These are phyloP conservation scores for Centroberyx gerrardi DNA, from an alignment of 2,797 vertebrate genomes.

Conservation along the genomic window DNA sequence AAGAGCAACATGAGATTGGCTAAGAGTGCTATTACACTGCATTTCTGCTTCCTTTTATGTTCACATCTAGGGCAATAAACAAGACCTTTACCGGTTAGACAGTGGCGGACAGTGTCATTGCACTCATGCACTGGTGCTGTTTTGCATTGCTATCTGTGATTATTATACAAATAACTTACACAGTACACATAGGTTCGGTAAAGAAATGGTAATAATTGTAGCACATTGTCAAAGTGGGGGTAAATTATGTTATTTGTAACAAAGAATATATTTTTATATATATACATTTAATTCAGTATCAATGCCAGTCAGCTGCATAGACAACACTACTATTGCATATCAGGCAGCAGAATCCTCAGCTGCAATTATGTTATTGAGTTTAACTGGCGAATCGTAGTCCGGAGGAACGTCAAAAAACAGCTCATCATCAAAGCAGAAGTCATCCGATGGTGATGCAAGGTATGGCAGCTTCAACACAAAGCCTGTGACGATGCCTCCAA, in stretches of 20 bases:
- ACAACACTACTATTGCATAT: conserved; percentile 6
- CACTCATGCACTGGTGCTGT: not conserved
- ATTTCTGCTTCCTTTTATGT: not conserved
- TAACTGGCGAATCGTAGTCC: conserved; percentile 68
- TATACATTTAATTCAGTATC: conserved; percentile 15
- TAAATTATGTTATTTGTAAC: not conserved
- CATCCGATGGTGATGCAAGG: conserved; percentile 79
- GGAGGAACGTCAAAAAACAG: conserved; percentile 85
- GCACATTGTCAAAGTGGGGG: not conserved
- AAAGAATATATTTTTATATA: conserved; percentile 25
- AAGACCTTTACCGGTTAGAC: not conserved
- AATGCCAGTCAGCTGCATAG: not conserved
- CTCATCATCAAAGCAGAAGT: conserved; percentile 86
- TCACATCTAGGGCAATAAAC: conserved; percentile 16
- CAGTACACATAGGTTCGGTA: no score
- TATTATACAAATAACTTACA: no score
- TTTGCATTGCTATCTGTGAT: no score
- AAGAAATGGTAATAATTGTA: not conserved
- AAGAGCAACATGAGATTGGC: not conserved
- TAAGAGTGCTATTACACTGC: not conserved
- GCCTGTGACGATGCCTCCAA: conserved; percentile 84
- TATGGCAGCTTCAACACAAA: conserved; percentile 81
- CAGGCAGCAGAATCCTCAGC: conserved; percentile 60
- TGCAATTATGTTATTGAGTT: conserved; percentile 25
- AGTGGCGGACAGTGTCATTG: not conserved